These are phyloP conservation scores for Harpalus rubripes DNA, from an alignment of 2,888 invertebrate species.

Conservation along the genomic window DNA sequence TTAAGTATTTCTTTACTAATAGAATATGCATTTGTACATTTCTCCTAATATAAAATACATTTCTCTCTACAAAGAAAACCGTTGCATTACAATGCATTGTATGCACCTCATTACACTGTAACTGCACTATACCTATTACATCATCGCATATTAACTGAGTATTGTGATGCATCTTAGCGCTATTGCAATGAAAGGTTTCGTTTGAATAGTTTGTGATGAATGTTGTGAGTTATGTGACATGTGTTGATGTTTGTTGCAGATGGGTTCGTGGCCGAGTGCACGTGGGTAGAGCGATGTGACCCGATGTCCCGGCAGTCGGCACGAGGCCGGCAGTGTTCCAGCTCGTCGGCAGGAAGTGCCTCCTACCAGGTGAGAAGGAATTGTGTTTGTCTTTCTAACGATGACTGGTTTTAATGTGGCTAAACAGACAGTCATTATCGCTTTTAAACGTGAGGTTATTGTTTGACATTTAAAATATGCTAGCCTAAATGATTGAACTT, in stretches of 20 bases:
- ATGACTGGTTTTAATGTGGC: no score
- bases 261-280: background rate
- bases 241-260: constrained; percentile 22
- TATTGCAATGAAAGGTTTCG: background rate
- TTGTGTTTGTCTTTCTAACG: no score
- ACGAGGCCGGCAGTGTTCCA: constrained; percentile 64
- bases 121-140: background rate
- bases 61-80: background rate
- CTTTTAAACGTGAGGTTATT: no score
- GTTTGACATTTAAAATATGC: no score
- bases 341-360: constrained; percentile 64
- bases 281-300: constrained; percentile 26
- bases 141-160: background rate
- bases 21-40: no score
- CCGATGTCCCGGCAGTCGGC: constrained; percentile 64
- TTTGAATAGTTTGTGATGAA: background rate
- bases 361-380: constrained; percentile 56
- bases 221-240: background rate
- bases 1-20: no score
- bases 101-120: background rate
- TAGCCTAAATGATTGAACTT: no score
- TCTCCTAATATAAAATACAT: background rate
- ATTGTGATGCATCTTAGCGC: background rate
- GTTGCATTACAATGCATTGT: background rate
- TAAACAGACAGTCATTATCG: no score